phyloP scores from a whole-genome alignment of 2,797 vertebrate genomes.

The Crotalus adamanteus region DNA sequence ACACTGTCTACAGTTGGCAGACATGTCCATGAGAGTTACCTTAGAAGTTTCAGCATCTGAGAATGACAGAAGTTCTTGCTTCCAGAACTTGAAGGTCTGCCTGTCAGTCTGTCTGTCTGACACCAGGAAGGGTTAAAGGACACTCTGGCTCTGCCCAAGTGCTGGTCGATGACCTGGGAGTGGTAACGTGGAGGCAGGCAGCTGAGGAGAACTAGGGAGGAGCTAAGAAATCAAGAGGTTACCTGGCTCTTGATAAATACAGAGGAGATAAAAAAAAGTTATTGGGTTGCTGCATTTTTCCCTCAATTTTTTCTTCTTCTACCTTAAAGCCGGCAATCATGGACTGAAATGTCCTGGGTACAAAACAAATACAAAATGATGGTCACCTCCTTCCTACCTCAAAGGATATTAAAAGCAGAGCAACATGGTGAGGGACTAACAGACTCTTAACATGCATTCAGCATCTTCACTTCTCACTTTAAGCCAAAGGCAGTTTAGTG shows the following conservation, averaged over 20 bases:
- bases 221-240: not conserved
- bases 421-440: not conserved
- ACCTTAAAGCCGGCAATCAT: not conserved
- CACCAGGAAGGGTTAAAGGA: slow-evolving; percentile 20
- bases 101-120: not conserved
- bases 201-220: not conserved
- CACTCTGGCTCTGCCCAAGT: not conserved
- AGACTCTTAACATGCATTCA: not conserved
- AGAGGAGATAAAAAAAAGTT: not conserved
- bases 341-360: not conserved
- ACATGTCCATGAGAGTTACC: slow-evolving; percentile 4
- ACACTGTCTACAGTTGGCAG: not conserved
- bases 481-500: not conserved
- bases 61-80: not conserved
- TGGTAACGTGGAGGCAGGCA: not conserved
- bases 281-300: too few species aligned
- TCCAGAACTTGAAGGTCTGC: not conserved
- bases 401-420: not conserved
- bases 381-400: not conserved
- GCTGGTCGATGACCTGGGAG: slow-evolving; percentile 36
- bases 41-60: not conserved
- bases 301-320: too few species aligned
- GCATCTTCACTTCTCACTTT: not conserved
- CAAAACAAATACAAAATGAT: not conserved
- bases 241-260: not conserved